These are phyloP conservation scores for Mythimna albipuncta DNA, from an alignment of 2,888 invertebrate genomes.

Conservation along the genomic window DNA sequence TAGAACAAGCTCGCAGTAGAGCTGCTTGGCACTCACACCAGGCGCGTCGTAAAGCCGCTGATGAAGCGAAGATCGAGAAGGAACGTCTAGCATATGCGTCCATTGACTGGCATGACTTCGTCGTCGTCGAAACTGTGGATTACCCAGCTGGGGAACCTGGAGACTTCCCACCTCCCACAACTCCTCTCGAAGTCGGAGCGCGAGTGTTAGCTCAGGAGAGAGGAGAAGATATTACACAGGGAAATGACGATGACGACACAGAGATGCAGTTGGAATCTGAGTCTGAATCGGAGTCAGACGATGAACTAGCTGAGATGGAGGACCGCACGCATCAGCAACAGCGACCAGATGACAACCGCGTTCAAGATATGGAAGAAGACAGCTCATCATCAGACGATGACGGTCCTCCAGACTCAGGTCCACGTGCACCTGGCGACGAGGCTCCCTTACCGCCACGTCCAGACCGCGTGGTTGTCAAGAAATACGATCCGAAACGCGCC, in stretches of 20 bases:
- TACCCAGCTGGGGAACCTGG: constrained; percentile 99
- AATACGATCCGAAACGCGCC: constrained; percentile 97
- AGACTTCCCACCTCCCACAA: constrained; percentile 99
- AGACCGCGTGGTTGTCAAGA: constrained; percentile 98
- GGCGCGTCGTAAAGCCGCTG: constrained; percentile 97
- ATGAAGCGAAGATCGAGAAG: constrained; percentile 98
- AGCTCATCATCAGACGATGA: constrained; percentile 91
- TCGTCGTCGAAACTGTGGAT: constrained; percentile 99
- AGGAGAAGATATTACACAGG: constrained; percentile 92
- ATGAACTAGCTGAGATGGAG: constrained; percentile 92
- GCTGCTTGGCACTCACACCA: constrained; percentile 99
- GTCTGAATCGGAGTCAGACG: constrained; percentile 91
- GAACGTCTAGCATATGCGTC: constrained; percentile 99
- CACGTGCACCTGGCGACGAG: constrained; percentile 82
- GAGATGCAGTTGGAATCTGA: constrained; percentile 98
- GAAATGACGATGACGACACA: constrained; percentile 93
- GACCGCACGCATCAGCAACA: constrained; percentile 88
- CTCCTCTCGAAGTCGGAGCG: constrained; percentile 99
- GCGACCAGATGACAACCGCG: constrained; percentile 87
- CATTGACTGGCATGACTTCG: constrained; percentile 99
- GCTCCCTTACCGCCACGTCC: constrained; percentile 96
- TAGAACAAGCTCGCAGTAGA: constrained; percentile 98
- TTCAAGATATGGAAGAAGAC: constrained; percentile 98
- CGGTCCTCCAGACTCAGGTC: constrained; percentile 67
- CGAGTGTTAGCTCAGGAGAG: constrained; percentile 96